These are phyloP conservation scores for Campoplex capitator DNA, from an alignment of 2,888 invertebrate genomes.

Conservation along the genomic window DNA sequence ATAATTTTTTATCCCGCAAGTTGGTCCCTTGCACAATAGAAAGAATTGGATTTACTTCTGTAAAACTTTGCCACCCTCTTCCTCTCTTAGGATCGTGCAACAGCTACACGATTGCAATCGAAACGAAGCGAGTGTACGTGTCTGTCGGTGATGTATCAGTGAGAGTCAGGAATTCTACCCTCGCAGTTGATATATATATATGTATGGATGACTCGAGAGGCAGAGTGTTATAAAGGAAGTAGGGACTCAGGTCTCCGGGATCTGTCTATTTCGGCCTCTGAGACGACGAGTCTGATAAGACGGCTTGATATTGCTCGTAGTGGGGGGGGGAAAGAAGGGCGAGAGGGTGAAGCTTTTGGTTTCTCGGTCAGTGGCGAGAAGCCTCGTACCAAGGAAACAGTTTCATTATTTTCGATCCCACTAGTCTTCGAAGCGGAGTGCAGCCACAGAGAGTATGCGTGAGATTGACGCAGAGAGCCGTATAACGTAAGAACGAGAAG, in stretches of 20 bases:
- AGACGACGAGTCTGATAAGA: conserved; percentile 55
- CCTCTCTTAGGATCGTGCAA: conserved; percentile 7
- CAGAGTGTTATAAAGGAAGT: conserved; percentile 66
- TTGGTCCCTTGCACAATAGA: conserved; percentile 19
- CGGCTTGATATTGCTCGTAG: conserved; percentile 9
- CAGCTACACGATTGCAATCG: conserved; percentile 39
- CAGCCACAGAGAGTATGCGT: conserved; percentile 2
- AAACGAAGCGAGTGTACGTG: conserved; percentile 48
- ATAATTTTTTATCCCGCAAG: conserved; percentile 36
- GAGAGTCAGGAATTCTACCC: conserved; percentile 78
- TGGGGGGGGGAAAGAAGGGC: not conserved
- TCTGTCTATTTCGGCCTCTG: conserved; percentile 40
- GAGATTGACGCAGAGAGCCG: conserved; percentile 40
- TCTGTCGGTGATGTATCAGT: conserved; percentile 7
- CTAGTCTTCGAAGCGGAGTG: conserved; percentile 38
- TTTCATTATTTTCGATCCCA: conserved; percentile 83
- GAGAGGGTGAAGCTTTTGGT: conserved; percentile 50
- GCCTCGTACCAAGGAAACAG: conserved; percentile 76
- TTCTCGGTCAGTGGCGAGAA: conserved; percentile 75
- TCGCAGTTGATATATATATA: conserved; percentile 81
- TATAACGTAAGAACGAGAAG: conserved; percentile 35
- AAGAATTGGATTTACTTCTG: conserved; percentile 68
- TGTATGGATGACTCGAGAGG: conserved; percentile 46
- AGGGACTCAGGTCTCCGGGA: conserved; percentile 35
- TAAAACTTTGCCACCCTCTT: conserved; percentile 62